A percentile compares a stretch with the other conserved stretches of the same genome.
Evolutionary conservation across 2,797 vertebrate species (phyloP).

Genomic region (Rhadinocentrus ornatus): DNA sequence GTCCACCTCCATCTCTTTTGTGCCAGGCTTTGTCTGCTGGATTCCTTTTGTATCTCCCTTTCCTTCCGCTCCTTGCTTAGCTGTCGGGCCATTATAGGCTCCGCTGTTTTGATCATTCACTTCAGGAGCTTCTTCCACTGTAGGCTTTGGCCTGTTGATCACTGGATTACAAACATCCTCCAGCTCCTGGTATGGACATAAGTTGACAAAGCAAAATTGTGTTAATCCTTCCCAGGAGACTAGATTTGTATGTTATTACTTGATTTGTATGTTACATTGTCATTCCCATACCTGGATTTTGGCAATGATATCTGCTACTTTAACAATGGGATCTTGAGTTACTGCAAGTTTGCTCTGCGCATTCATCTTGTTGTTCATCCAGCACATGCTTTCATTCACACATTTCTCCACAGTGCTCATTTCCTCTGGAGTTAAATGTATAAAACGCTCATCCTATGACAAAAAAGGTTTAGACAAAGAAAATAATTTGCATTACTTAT

Average conservation of each 20-base stretch:
- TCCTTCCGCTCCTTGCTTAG: slow-evolving; percentile 75
- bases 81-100: slow-evolving; percentile 86
- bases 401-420: slow-evolving; percentile 89
- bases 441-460: slow-evolving; percentile 89
- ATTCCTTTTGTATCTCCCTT: slow-evolving; percentile 83
- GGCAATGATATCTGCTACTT: slow-evolving; percentile 91
- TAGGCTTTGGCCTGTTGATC: slow-evolving; percentile 89
- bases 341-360: slow-evolving; percentile 89
- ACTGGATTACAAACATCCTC: slow-evolving; percentile 88
- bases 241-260: not conserved
- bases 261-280: not conserved
- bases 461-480: slow-evolving; percentile 5
- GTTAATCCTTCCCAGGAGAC: not conserved
- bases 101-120: slow-evolving; percentile 80
- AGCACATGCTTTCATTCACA: slow-evolving; percentile 88
- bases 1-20: slow-evolving; percentile 94
- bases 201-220: slow-evolving; percentile 10
- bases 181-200: slow-evolving; percentile 82
- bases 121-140: slow-evolving; percentile 83
- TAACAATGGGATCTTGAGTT: slow-evolving; percentile 91
- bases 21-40: slow-evolving; percentile 83
- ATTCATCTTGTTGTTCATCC: slow-evolving; percentile 94
- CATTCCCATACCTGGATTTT: slow-evolving; percentile 88
- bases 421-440: slow-evolving; percentile 88
- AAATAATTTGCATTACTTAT: not conserved